Evolutionary conservation across 2,113 vertebrate genomes (phyloP).

Genomic region (Alouatta palliata): DNA sequence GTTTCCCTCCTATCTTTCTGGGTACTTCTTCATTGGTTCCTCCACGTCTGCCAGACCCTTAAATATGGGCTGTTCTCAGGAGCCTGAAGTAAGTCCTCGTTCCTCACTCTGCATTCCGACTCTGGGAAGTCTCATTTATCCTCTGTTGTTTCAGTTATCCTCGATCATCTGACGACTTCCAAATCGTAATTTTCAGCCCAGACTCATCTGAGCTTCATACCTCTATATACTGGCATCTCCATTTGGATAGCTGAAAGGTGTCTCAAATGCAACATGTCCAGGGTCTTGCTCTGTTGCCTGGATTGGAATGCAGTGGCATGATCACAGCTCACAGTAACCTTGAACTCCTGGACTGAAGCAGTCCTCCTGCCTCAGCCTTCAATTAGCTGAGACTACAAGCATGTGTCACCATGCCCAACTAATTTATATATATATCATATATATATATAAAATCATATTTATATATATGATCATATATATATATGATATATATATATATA

Average conservation of each 20-base stretch:
- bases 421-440: no score
- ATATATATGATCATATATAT: no score
- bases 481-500: no score
- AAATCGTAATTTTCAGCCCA: background rate
- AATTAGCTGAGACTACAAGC: no score
- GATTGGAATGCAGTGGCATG: no score
- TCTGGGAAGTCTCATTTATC: background rate
- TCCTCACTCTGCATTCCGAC: background rate
- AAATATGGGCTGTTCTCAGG: background rate
- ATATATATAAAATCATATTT: no score
- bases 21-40: background rate
- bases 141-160: background rate
- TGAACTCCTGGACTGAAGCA: no score
- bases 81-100: background rate
- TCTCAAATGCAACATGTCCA: conserved; percentile 3
- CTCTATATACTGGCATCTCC: background rate
- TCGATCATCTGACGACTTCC: background rate
- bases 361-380: no score
- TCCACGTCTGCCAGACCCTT: background rate
- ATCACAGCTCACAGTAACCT: no score
- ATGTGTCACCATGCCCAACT: no score
- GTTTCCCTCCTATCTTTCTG: background rate
- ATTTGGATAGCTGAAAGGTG: background rate
- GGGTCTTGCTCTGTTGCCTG: no score
- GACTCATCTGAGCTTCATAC: background rate